A percentile compares a stretch with the other conserved stretches of the same genome.
phyloP scores from a whole-genome alignment of 2,113 vertebrate genomes.

The Parotia lawesii region DNA sequence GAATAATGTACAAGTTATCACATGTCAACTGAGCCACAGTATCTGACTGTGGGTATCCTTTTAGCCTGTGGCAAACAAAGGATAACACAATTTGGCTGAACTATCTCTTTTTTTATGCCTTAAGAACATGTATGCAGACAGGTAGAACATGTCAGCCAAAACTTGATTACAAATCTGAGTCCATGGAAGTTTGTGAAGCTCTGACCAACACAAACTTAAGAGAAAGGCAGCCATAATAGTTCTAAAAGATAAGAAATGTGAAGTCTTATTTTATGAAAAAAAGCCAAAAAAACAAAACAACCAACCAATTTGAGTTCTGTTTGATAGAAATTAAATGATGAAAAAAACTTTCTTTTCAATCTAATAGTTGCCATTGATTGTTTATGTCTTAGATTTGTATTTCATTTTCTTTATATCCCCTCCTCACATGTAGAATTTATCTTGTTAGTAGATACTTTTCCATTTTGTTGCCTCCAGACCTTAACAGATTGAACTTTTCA shows the following conservation, averaged over 20 bases:
- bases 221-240: neutral
- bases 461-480: neutral
- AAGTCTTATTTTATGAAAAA: neutral
- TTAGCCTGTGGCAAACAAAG: neutral
- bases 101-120: neutral
- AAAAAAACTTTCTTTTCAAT: neutral
- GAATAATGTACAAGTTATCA: neutral
- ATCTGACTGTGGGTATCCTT: neutral
- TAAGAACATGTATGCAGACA: neutral
- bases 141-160: neutral
- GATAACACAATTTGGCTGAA: neutral
- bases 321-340: neutral
- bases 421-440: neutral
- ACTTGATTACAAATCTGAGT: neutral
- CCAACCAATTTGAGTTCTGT: neutral
- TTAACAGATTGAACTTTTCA: neutral
- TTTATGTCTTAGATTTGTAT: neutral
- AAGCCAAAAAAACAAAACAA: too few species aligned
- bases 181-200: neutral
- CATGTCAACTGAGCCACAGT: neutral
- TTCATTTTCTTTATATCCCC: neutral
- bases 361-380: neutral
- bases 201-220: neutral
- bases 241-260: neutral
- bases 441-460: neutral